A percentile compares a stretch with the other conserved stretches of the same genome.
Evolutionary conservation across 2,113 vertebrate species (phyloP).

Genomic region (Bostrychus sinensis): DNA sequence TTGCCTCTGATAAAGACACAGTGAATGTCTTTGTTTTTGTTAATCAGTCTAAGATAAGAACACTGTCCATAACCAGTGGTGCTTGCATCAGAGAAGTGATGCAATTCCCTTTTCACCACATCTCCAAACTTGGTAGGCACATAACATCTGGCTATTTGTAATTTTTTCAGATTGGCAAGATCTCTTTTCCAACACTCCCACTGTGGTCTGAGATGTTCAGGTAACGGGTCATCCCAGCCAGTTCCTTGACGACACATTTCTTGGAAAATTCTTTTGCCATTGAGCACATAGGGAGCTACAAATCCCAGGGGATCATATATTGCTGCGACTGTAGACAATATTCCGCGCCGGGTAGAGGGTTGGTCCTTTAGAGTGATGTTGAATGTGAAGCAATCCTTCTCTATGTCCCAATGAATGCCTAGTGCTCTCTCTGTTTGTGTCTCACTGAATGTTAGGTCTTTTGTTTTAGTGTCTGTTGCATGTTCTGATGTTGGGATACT

Average conservation of each 20-base stretch:
- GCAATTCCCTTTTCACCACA: not conserved
- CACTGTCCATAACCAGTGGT: conserved; percentile 10
- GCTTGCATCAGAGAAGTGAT: conserved; percentile 16
- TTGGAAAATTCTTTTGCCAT: not conserved
- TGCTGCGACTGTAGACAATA: not conserved
- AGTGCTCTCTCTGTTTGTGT: not conserved
- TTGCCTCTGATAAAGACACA: too few species aligned
- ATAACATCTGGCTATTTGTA: too few species aligned
- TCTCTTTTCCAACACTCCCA: too few species aligned
- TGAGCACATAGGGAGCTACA: not conserved
- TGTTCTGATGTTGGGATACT: conserved; percentile 2
- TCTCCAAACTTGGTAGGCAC: too few species aligned
- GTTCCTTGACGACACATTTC: conserved; percentile 9
- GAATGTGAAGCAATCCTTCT: not conserved
- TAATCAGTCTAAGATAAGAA: not conserved
- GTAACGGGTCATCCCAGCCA: not conserved
- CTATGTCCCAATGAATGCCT: not conserved
- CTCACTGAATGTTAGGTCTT: not conserved
- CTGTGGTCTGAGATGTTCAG: too few species aligned
- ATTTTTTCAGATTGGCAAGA: too few species aligned
- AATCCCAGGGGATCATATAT: not conserved
- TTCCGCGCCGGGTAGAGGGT: not conserved
- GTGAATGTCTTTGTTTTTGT: too few species aligned
- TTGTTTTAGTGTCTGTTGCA: conserved; percentile 2
- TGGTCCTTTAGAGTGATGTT: not conserved